Percentiles rank a stretch among this genome's conserved stretches.
These are phyloP conservation scores for Leucophenga varia DNA, from an alignment of 1,140 invertebrate genomes.

Conservation along the genomic window DNA sequence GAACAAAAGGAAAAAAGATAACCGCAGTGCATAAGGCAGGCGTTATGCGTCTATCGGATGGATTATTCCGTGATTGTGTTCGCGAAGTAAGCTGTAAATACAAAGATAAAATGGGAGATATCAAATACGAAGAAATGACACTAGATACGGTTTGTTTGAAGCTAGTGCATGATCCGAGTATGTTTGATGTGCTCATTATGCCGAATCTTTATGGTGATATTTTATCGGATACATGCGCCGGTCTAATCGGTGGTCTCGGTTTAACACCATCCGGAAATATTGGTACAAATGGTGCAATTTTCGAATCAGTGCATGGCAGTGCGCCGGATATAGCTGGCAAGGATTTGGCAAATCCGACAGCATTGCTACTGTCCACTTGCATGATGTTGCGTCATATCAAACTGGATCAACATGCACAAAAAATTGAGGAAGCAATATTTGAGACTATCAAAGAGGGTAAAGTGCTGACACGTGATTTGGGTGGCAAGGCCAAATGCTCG, in stretches of 20 bases:
- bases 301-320: constrained; percentile 99
- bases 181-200: constrained; percentile 96
- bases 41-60: constrained; percentile 99
- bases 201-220: constrained; percentile 99
- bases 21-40: constrained; percentile 99
- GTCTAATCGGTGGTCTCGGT: constrained; percentile 95
- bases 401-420: constrained; percentile 75
- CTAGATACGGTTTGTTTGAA: constrained; percentile 98
- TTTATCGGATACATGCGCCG: constrained; percentile 98
- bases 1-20: constrained; percentile 90
- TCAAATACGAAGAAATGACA: constrained; percentile 96
- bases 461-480: constrained; percentile 89
- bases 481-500: constrained; percentile 93
- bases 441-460: constrained; percentile 86
- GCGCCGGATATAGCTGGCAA: constrained; percentile 99
- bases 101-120: constrained; percentile 65
- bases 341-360: constrained; percentile 98
- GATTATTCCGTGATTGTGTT: constrained; percentile 94
- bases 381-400: constrained; percentile 99
- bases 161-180: constrained; percentile 94
- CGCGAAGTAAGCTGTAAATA: constrained; percentile 90
- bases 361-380: constrained; percentile 90
- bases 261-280: constrained; percentile 99
- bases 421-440: constrained; percentile 87
- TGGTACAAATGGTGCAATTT: constrained; percentile 94